phyloP scores from a whole-genome alignment of 2,113 vertebrate genomes.

The Sus scrofa region T2T-Sscrofa CM000824.6:128932001-128932500 shows the following conservation, averaged over 20 bases:
- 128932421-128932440: too few relatives aligned
- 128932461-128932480: too few relatives aligned
- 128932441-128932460: too few relatives aligned
- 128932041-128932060: slow-evolving; percentile 10
- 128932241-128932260: background rate
- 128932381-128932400: background rate
- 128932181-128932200: slow-evolving; percentile 72
- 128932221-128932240: background rate
- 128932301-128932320: slow-evolving; percentile 56
- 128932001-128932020: background rate
- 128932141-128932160: slow-evolving; percentile 11
- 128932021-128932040: background rate
- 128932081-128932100: background rate
- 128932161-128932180: slow-evolving; percentile 45
- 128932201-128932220: background rate
- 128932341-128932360: slow-evolving; percentile 20
- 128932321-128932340: slow-evolving; percentile 16
- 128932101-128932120: background rate
- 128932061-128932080: background rate
- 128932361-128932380: background rate
- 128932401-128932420: slow-evolving; percentile 61
- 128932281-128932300: slow-evolving; percentile 77
- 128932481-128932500: too few relatives aligned
- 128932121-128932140: background rate
- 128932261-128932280: slow-evolving; percentile 70